phyloP scores from a whole-genome alignment of 1,140 invertebrate genomes.

The Drosophila carrolli region DNA sequence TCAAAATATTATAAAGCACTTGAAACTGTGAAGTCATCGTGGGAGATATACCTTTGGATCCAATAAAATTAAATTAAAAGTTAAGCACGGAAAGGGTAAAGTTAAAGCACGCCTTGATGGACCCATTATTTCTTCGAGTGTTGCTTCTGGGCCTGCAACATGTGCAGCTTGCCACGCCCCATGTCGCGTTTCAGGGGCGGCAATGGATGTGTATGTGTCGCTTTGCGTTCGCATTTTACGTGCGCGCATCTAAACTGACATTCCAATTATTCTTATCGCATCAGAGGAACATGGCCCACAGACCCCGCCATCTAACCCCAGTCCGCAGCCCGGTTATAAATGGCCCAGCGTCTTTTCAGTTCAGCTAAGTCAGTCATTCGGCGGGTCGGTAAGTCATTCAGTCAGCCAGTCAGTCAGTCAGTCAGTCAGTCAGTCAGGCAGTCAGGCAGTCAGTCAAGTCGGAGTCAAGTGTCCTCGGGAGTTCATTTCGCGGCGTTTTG shows the following conservation, averaged over 20 bases:
- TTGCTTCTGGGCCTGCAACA: slow-evolving; percentile 39
- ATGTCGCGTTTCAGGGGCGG: slow-evolving; percentile 1
- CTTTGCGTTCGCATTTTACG: slow-evolving; percentile 65
- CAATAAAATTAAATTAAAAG: no score
- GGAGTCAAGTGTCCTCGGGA: slow-evolving; percentile 2
- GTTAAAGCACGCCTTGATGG: no score
- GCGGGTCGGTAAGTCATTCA: slow-evolving; percentile 9
- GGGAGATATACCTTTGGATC: no score
- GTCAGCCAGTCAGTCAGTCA: background rate
- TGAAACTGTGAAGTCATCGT: no score
- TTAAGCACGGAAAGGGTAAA: no score
- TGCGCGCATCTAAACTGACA: slow-evolving; percentile 73
- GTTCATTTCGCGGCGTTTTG: slow-evolving; percentile 55
- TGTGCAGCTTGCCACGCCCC: slow-evolving; percentile 37
- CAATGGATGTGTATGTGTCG: slow-evolving; percentile 47
- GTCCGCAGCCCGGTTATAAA: slow-evolving; percentile 37
- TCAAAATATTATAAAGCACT: no score
- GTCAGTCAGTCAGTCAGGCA: slow-evolving; percentile 7
- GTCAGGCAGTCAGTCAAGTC: slow-evolving; percentile 11
- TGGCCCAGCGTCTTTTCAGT: slow-evolving; percentile 59
- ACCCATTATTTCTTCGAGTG: background rate
- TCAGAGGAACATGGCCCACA: slow-evolving; percentile 27
- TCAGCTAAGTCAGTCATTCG: slow-evolving; percentile 34
- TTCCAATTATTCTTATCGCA: slow-evolving; percentile 77
- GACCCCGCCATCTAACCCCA: background rate